Percentiles rank a stretch among this genome's conserved stretches.
These are phyloP conservation scores for Spodoptera littoralis DNA, from an alignment of 2,888 invertebrate genomes.

Conservation along the genomic window DNA sequence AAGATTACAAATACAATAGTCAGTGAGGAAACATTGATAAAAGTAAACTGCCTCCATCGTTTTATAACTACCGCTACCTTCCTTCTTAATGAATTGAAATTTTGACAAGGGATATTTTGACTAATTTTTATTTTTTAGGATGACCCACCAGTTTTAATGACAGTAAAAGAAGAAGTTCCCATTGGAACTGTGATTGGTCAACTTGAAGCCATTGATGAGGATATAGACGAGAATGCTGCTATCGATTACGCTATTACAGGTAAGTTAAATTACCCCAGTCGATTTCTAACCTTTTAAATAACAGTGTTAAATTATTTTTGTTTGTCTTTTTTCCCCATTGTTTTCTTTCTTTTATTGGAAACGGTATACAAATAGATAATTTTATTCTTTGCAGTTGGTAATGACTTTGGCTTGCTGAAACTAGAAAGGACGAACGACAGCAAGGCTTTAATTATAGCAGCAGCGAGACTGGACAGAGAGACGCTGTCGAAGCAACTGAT, in stretches of 20 bases:
- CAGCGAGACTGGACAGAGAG: slow-evolving; percentile 91
- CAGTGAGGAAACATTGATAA: too few species aligned
- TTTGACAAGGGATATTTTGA: not conserved
- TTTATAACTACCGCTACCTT: too few species aligned
- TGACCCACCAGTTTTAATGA: slow-evolving; percentile 90
- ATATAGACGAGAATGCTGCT: slow-evolving; percentile 92
- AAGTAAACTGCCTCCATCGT: too few species aligned
- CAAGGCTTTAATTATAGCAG: slow-evolving; percentile 89
- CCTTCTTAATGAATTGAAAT: not conserved
- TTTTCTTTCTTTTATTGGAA: too few species aligned
- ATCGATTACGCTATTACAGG: slow-evolving; percentile 92
- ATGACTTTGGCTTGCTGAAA: slow-evolving; percentile 90
- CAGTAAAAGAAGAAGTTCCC: slow-evolving; percentile 91
- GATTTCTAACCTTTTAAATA: too few species aligned
- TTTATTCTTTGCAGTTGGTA: slow-evolving; percentile 87
- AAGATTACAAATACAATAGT: too few species aligned
- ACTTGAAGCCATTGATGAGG: slow-evolving; percentile 92
- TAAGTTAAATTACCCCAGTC: slow-evolving; percentile 53
- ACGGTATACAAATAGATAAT: not conserved
- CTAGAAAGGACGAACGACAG: slow-evolving; percentile 91
- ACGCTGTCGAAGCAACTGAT: slow-evolving; percentile 86
- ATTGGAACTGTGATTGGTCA: slow-evolving; percentile 91
- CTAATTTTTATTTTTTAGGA: slow-evolving; percentile 79
- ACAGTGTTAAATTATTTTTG: too few species aligned
- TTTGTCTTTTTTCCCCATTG: too few species aligned